phyloP scores from a whole-genome alignment of 2,113 vertebrate species.

The Phrynocephalus versicolor region DNA sequence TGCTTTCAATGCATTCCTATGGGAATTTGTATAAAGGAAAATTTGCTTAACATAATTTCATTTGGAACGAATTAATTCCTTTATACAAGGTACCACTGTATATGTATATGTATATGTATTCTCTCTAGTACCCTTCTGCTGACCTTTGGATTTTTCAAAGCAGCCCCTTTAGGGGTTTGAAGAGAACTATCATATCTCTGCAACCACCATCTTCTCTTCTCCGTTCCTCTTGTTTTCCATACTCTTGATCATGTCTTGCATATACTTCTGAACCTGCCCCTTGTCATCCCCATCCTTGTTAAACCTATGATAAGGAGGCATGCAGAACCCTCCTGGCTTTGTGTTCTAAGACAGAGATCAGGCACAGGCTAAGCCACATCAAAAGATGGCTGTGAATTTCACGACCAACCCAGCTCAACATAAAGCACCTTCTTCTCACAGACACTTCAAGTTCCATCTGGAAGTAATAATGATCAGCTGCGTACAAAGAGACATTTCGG shows the following conservation, averaged over 20 bases:
- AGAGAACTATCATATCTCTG: not conserved
- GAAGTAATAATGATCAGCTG: not conserved
- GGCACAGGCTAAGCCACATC: rapidly evolving
- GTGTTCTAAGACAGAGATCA: not conserved
- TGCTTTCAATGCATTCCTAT: too few relatives aligned
- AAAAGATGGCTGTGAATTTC: not conserved
- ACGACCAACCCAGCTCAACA: not conserved
- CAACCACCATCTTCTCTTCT: not conserved
- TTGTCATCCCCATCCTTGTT: not conserved
- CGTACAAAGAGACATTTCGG: not conserved
- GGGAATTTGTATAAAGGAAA: too few relatives aligned
- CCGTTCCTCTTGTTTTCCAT: not conserved
- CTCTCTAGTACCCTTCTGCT: not conserved
- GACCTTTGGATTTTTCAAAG: too few relatives aligned
- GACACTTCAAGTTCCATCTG: not conserved
- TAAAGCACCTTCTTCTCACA: not conserved
- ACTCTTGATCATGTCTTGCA: not conserved
- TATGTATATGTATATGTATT: too few relatives aligned
- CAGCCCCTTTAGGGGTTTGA: not conserved
- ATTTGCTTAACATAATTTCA: too few relatives aligned
- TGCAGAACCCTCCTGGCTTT: not conserved
- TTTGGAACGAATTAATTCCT: too few relatives aligned
- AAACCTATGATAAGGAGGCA: rapidly evolving
- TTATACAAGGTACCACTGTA: too few relatives aligned
- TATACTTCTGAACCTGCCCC: not conserved